phyloP scores from a whole-genome alignment of 2,797 vertebrate genomes.

The Orestias chungarensis region DNA sequence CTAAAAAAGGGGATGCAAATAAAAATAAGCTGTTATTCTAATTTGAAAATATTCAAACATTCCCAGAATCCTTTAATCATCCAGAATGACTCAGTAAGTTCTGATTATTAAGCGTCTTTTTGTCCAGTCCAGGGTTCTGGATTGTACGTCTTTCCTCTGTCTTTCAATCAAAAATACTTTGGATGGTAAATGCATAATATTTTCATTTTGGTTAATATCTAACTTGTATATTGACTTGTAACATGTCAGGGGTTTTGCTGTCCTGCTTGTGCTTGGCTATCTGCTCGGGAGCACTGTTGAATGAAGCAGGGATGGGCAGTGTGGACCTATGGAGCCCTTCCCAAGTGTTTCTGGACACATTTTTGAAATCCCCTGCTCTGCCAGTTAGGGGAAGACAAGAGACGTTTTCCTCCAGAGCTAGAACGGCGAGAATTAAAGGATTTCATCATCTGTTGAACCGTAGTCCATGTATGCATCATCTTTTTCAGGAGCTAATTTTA shows the following conservation, averaged over 20 bases:
- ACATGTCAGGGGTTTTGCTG: conserved; percentile 51
- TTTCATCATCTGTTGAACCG: conserved; percentile 29
- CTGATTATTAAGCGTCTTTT: conserved; percentile 35
- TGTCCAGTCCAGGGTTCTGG: conserved; percentile 61
- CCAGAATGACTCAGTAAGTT: conserved; percentile 16
- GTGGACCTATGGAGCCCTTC: conserved; percentile 49
- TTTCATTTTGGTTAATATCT: conserved; percentile 57
- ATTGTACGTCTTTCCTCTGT: conserved; percentile 61
- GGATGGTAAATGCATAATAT: conserved; percentile 63
- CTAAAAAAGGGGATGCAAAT: neutral
- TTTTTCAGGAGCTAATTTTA: conserved; percentile 40
- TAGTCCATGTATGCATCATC: conserved; percentile 22
- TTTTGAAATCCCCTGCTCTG: neutral
- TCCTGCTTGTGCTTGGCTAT: conserved; percentile 60
- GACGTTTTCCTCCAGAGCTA: conserved; percentile 27
- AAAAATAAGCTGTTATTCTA: conserved; percentile 2
- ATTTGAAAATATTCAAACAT: conserved; percentile 1
- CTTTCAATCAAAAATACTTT: conserved; percentile 75
- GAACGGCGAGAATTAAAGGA: conserved; percentile 12
- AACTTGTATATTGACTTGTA: conserved; percentile 54
- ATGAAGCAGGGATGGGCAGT: conserved; percentile 45
- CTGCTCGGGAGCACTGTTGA: conserved; percentile 39
- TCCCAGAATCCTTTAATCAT: neutral
- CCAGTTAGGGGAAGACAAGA: conserved; percentile 14
- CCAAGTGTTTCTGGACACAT: conserved; percentile 25